Evolutionary conservation across 2,797 vertebrate genomes (phyloP), one percentile per base, ranked within the genome.

Genomic region (Eptatretus atami): DNA sequence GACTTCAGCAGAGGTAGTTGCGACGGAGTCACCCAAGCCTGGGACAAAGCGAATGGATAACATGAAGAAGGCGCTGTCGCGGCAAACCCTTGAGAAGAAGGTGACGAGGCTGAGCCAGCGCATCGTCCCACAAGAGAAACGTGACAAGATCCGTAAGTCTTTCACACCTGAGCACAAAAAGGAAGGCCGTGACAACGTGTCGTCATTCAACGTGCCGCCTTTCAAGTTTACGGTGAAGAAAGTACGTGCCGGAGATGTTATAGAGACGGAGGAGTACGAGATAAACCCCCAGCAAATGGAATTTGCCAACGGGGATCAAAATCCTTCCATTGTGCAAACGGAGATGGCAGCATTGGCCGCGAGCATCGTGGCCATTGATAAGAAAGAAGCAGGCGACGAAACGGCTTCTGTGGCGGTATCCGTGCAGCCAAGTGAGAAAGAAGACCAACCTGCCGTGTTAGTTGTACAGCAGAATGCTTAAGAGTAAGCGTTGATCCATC

Each of bases 41-140:
- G 74, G 87, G 65, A 80, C 75, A 70, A 83, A 81, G 70, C 78
- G 75, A 70, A 82, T 82, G 2, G 84, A 86, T 74, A 83, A 77
- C 68, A 78, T 96, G 70, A 94, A 82, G 76, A 85, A 86, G 2
- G 81, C 87, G 2, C 94, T 96, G 77, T 84, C 82, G 3, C 82
- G 80, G 63, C 84, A 79, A 71, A 86, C 77, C 71, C 76, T 93
- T 67, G 86, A 85, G 69, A 82, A 78, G 72, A 88, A 77, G 74
- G 79, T 98, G 70, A 80, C 81, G 71, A 75, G 76, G 73, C 78
- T 98, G 65, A 84, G 81, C 10, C n/a, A n/a, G 57, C n/a, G 24
- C n/a, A 61, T 61, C 57, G 57, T 61, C n/a, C 57, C 57, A 61
- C 57, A 61, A 61, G 57, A 61, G n/a, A n/a, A 25, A 61, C 57